Percentiles rank a stretch among this genome's conserved stretches.
Evolutionary conservation across 2,113 vertebrate genomes (phyloP).

Genomic region (Poecile atricapillus): DNA sequence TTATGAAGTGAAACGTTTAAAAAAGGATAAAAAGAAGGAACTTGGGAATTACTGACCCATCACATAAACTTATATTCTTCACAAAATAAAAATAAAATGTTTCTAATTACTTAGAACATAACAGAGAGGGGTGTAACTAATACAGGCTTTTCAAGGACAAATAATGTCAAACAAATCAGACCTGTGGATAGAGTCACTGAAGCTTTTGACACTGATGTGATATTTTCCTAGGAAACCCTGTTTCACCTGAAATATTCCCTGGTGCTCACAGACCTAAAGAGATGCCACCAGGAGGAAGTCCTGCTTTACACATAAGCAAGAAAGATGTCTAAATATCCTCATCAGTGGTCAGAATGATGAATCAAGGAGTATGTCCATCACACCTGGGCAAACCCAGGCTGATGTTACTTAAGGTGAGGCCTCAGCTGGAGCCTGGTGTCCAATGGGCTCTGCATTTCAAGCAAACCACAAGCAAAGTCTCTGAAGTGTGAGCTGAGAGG

Average conservation of each 20-base stretch:
- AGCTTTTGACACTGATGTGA: background rate
- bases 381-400: background rate
- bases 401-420: background rate
- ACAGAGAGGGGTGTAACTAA: background rate
- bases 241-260: background rate
- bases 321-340: background rate
- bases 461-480: background rate
- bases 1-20: background rate
- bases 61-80: background rate
- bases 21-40: background rate
- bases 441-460: background rate
- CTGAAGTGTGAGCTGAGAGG: background rate
- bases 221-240: background rate
- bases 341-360: background rate
- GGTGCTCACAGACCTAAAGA: background rate
- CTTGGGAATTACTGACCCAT: background rate
- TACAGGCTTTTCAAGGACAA: background rate
- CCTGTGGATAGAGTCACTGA: background rate
- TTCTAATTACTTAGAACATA: background rate
- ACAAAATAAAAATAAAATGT: background rate
- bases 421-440: background rate
- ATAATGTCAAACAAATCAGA: background rate
- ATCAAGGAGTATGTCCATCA: background rate
- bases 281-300: rapidly evolving
- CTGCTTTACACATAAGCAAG: background rate